Evolutionary conservation across 1,140 invertebrate species (phyloP).

Genomic region (Mizuhopecten yessoensis): DNA sequence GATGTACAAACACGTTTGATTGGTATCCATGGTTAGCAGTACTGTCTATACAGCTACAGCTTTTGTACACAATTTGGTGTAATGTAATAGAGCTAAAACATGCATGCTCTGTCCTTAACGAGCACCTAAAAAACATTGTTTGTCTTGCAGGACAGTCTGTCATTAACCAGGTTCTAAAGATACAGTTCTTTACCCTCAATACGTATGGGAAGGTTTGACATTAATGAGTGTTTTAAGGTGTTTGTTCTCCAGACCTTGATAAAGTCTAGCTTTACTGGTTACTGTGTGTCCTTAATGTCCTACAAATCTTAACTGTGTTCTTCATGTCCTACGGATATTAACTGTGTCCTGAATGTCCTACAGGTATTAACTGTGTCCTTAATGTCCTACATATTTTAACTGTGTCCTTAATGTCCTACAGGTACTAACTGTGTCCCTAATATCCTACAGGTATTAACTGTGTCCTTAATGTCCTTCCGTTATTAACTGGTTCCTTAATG

Average conservation of each 20-base stretch:
- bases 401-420: no score
- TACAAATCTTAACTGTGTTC: neutral
- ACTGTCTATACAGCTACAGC: neutral
- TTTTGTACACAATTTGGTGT: neutral
- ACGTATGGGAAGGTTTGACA: neutral
- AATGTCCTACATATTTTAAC: no score
- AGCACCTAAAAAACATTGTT: neutral
- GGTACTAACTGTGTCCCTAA: no score
- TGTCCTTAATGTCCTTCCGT: no score
- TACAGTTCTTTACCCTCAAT: neutral
- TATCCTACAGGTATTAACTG: no score
- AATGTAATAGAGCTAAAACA: neutral
- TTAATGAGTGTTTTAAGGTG: neutral
- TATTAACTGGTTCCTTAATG: no score
- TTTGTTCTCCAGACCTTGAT: neutral
- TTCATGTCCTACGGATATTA: no score
- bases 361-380: no score
- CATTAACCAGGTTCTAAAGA: neutral
- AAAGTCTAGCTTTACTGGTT: neutral
- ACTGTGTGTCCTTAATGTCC: neutral
- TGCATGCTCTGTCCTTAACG: neutral
- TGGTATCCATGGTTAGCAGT: neutral
- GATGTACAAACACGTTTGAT: neutral
- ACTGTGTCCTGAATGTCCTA: no score
- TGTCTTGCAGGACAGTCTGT: neutral